These are phyloP conservation scores for Apotomis capreana DNA, from an alignment of 2,888 invertebrate genomes.

Conservation along the genomic window DNA sequence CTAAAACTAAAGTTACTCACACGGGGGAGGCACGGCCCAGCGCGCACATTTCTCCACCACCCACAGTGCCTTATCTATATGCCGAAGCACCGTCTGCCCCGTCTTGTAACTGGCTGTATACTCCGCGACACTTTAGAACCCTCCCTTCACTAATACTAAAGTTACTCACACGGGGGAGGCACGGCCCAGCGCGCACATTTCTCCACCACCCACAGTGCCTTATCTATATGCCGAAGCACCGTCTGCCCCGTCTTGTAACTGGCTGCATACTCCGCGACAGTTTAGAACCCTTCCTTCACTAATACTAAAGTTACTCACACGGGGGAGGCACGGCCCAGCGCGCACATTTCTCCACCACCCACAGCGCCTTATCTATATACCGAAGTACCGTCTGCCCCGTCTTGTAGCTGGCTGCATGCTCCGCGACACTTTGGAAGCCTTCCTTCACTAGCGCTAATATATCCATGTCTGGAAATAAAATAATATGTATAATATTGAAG, in stretches of 20 bases:
- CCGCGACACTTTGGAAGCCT: constrained; percentile 65
- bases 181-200: constrained; percentile 84
- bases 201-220: constrained; percentile 79
- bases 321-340: constrained; percentile 83
- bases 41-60: constrained; percentile 81
- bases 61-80: constrained; percentile 78
- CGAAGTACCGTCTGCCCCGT: constrained; percentile 76
- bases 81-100: constrained; percentile 75
- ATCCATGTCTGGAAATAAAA: constrained; percentile 67
- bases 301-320: constrained; percentile 59
- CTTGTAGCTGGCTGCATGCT: constrained; percentile 70
- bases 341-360: constrained; percentile 82
- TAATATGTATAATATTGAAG: neutral
- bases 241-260: constrained; percentile 78
- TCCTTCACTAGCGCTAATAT: constrained; percentile 67
- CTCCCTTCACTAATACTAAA: constrained; percentile 61
- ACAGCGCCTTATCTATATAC: constrained; percentile 74
- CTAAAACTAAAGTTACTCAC: constrained; percentile 60
- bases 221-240: constrained; percentile 72
- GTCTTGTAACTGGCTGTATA: constrained; percentile 71
- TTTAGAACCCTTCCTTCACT: constrained; percentile 66
- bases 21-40: constrained; percentile 82
- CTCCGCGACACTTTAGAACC: constrained; percentile 67
- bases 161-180: constrained; percentile 71
- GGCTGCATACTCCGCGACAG: constrained; percentile 67